These are phyloP conservation scores for Octonoba sinensis DNA, from an alignment of 2,888 invertebrate genomes.

Conservation along the genomic window DNA sequence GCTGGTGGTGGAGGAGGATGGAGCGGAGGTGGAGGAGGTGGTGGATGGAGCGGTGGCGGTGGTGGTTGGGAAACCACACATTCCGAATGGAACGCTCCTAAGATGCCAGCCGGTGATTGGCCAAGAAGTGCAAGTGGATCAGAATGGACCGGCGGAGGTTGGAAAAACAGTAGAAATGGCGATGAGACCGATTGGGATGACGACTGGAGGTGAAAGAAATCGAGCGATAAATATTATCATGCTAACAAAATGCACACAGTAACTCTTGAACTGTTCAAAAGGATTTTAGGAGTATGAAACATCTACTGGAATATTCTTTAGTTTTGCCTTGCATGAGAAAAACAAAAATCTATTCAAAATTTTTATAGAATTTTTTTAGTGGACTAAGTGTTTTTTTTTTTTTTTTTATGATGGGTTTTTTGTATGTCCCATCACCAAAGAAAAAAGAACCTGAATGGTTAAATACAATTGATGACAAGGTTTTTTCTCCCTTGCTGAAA, in stretches of 20 bases:
- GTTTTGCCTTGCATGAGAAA: neutral
- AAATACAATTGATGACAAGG: too few species aligned
- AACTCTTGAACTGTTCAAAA: neutral
- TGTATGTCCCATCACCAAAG: too few species aligned
- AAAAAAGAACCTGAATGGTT: too few species aligned
- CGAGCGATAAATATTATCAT: neutral
- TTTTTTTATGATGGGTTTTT: too few species aligned
- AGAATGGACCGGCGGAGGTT: neutral
- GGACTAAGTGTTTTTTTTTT: too few species aligned
- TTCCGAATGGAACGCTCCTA: neutral
- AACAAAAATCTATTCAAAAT: neutral
- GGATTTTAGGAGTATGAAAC: neutral
- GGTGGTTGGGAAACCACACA: constrained; percentile 12
- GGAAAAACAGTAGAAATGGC: neutral
- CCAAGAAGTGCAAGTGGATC: neutral
- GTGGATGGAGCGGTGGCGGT: constrained; percentile 12
- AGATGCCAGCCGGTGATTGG: neutral
- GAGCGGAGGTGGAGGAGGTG: constrained; percentile 26
- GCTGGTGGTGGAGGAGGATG: constrained; percentile 18
- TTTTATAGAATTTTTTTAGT: too few species aligned
- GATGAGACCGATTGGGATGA: constrained; percentile 42
- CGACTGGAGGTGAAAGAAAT: constrained; percentile 26
- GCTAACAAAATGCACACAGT: neutral
- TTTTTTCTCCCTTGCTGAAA: too few species aligned
- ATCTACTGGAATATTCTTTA: neutral